phyloP scores from a whole-genome alignment of 2,797 vertebrate species.

The Anas acuta region DNA sequence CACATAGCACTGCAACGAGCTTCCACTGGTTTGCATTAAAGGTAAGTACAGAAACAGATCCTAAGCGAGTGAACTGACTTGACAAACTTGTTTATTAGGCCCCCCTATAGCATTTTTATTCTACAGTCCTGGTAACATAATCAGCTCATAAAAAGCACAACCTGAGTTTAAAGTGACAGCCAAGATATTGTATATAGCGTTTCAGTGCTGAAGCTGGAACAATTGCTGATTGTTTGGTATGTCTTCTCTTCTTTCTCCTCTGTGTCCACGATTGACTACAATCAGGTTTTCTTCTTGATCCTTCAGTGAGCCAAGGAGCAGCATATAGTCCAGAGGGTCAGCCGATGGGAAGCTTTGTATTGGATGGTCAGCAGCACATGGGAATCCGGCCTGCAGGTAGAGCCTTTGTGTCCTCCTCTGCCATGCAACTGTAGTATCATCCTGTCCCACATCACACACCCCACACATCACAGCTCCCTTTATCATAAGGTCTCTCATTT shows the following conservation, averaged over 20 bases:
- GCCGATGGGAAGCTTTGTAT: slow-evolving; percentile 99
- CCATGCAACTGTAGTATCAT: slow-evolving; percentile 32
- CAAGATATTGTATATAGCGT: slow-evolving; percentile 85
- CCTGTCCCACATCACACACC: slow-evolving; percentile 18
- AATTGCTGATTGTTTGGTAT: slow-evolving; percentile 99
- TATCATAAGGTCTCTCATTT: slow-evolving; percentile 40
- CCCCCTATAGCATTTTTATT: slow-evolving; percentile 55
- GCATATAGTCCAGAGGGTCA: slow-evolving; percentile 99
- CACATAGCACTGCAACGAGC: background rate
- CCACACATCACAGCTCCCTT: slow-evolving; percentile 25
- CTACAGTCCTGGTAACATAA: slow-evolving; percentile 44
- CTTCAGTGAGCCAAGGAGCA: slow-evolving; percentile 99
- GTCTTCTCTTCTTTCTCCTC: slow-evolving; percentile 98
- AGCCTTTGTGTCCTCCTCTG: slow-evolving; percentile 40
- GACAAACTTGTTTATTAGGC: slow-evolving; percentile 47
- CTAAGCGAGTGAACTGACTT: slow-evolving; percentile 33
- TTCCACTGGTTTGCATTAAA: slow-evolving; percentile 62
- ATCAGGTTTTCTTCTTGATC: slow-evolving; percentile 99
- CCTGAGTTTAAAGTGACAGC: slow-evolving; percentile 67
- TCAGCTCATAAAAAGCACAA: slow-evolving; percentile 66
- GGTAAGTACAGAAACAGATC: slow-evolving; percentile 59
- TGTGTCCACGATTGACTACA: slow-evolving; percentile 99
- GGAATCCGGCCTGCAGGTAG: slow-evolving; percentile 99
- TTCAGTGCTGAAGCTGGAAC: slow-evolving; percentile 93
- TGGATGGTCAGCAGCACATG: slow-evolving; percentile 99